Percentiles rank a stretch among this genome's conserved stretches.
These are phyloP conservation scores for Campylorhamphus procurvoides DNA, from an alignment of 2,113 vertebrate species.

Conservation along the genomic window DNA sequence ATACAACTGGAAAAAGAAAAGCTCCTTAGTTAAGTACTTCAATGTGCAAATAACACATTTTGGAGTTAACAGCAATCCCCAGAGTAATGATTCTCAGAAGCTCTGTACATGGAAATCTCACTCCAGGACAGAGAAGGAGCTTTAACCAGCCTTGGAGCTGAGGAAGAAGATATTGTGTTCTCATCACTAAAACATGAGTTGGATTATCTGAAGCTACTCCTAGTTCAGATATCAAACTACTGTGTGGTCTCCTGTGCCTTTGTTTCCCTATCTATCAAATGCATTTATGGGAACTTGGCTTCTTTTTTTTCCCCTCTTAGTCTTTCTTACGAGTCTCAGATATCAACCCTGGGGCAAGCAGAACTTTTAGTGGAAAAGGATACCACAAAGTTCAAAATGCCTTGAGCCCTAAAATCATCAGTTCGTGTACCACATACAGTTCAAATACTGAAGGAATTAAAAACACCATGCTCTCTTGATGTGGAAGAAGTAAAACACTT, in stretches of 20 bases:
- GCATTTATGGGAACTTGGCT: background rate
- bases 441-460: background rate
- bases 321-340: background rate
- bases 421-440: background rate
- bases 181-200: background rate
- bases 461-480: background rate
- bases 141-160: background rate
- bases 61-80: background rate
- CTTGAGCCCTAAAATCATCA: background rate
- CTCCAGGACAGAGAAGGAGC: background rate
- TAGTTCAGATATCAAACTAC: background rate
- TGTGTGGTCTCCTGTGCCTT: background rate
- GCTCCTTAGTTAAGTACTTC: slow-evolving; percentile 33
- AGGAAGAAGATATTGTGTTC: background rate
- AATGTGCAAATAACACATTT: slow-evolving; percentile 28
- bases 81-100: slow-evolving; percentile 28
- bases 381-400: background rate
- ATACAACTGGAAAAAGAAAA: slow-evolving; percentile 46
- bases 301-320: background rate
- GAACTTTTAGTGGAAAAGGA: background rate
- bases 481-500: background rate
- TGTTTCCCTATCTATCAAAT: background rate
- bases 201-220: background rate
- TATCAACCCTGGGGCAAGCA: background rate
- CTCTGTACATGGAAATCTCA: background rate